These are phyloP conservation scores for Hozukius guyotensis DNA, from an alignment of 2,797 vertebrate genomes.

Conservation along the genomic window DNA sequence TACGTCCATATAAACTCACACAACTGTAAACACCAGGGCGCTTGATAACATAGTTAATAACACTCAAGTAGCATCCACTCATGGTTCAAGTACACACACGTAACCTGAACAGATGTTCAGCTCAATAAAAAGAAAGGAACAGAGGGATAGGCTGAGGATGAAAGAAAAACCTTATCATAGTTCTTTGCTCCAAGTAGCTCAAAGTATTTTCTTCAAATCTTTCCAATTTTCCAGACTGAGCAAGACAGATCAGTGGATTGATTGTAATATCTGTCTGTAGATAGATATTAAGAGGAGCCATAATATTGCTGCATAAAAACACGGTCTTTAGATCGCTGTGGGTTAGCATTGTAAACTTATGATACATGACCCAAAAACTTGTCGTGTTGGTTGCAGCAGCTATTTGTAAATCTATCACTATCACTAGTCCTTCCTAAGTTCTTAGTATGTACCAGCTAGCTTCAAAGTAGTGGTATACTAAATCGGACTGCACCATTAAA, in stretches of 20 bases:
- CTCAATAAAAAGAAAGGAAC: not conserved
- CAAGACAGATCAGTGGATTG: not conserved
- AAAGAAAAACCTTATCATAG: conserved; percentile 34
- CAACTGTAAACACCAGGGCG: not conserved
- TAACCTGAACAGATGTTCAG: conserved; percentile 44
- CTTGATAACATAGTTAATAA: conserved; percentile 7
- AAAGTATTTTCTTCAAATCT: conserved; percentile 14
- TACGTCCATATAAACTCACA: not conserved
- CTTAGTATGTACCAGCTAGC: not conserved
- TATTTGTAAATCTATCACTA: not conserved
- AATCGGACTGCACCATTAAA: not conserved
- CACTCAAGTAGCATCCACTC: not conserved
- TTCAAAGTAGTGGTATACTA: not conserved
- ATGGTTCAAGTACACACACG: conserved; percentile 34
- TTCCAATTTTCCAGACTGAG: conserved; percentile 18
- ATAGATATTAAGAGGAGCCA: not conserved
- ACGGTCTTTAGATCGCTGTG: not conserved
- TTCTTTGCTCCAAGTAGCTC: not conserved
- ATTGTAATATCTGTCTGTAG: not conserved
- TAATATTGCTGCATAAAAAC: not conserved
- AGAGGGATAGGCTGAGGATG: conserved; percentile 19
- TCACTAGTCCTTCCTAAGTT: not conserved
- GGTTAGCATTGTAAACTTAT: not conserved
- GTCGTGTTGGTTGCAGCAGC: not conserved
- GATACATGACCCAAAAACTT: not conserved